Percentiles rank a stretch among this genome's conserved stretches.
Conservation (phyloP, 2,113 vertebrate species). For the Bubo scandiacus region DNA sequence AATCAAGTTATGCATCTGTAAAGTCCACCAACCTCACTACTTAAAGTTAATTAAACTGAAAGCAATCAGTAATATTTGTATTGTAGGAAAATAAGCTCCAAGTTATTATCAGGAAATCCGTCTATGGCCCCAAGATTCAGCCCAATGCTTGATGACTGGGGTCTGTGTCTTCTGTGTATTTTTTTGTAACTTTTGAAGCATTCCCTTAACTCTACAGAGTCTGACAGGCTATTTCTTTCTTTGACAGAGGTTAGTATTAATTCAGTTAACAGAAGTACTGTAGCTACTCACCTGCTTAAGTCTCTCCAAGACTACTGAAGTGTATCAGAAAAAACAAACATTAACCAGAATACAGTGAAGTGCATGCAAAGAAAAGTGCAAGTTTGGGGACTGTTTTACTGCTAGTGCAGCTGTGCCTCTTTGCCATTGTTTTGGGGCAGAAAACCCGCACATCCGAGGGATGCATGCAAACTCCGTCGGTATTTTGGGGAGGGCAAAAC, state of each 20-base stretch:
- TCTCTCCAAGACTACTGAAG: not conserved
- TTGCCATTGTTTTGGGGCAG: not conserved
- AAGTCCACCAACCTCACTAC: not conserved
- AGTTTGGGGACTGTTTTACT: rapidly evolving
- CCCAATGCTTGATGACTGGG: rapidly evolving
- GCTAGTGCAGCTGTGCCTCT: not conserved
- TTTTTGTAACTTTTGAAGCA: not conserved
- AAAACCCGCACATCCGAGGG: rapidly evolving
- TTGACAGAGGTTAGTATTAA: not conserved
- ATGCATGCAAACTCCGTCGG: rapidly evolving
- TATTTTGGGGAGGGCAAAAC: not conserved
- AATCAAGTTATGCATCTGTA: not conserved
- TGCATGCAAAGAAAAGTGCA: not conserved
- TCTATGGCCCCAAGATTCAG: not conserved
- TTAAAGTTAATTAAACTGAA: not conserved
- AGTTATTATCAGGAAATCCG: not conserved
- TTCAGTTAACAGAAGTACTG: not conserved
- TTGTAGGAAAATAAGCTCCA: not conserved
- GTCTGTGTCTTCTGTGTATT: not conserved
- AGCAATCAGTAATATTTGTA: not conserved
- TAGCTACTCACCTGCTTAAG: not conserved
- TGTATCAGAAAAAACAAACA: not conserved
- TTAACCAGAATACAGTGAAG: not conserved
- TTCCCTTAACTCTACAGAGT: not conserved
- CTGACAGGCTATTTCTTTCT: not conserved